Evolutionary conservation across 2,888 invertebrate species (phyloP).

Genomic region (Deilephila porcellus): DNA sequence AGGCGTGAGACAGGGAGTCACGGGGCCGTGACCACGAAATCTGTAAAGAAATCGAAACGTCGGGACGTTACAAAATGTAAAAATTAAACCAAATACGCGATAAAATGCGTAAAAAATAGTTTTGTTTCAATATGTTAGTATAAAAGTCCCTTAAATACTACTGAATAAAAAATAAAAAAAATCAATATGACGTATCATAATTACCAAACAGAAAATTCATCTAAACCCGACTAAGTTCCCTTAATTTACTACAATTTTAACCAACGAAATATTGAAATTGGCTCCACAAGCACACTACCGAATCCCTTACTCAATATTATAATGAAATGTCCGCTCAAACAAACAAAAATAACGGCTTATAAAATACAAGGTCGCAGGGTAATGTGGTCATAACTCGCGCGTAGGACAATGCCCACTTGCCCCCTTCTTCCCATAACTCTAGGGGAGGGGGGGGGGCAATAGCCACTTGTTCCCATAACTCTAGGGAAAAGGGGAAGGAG

Average conservation of each 20-base stretch:
- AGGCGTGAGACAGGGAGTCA: too few relatives aligned
- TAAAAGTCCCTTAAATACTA: too few relatives aligned
- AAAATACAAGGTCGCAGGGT: slow-evolving; percentile 9
- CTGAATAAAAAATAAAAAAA: too few relatives aligned
- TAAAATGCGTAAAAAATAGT: too few relatives aligned
- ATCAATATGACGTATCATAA: too few relatives aligned
- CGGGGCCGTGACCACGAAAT: too few relatives aligned
- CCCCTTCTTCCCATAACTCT: neutral
- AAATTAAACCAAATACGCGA: too few relatives aligned
- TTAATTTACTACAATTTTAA: too few relatives aligned
- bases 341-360: slow-evolving; percentile 18
- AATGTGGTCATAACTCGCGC: slow-evolving; percentile 20
- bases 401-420: slow-evolving; percentile 15
- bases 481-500: neutral
- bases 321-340: slow-evolving; percentile 16
- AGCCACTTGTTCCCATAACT: slow-evolving; percentile 8
- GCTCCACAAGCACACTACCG: neutral
- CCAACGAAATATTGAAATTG: too few relatives aligned
- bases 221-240: neutral
- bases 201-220: neutral
- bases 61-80: too few relatives aligned
- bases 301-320: slow-evolving; percentile 2
- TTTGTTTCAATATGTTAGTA: too few relatives aligned
- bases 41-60: too few relatives aligned
- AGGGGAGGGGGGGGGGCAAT: neutral